Conservation (phyloP, 2,113 vertebrate genomes). For the Colossoma macropomum region DNA sequence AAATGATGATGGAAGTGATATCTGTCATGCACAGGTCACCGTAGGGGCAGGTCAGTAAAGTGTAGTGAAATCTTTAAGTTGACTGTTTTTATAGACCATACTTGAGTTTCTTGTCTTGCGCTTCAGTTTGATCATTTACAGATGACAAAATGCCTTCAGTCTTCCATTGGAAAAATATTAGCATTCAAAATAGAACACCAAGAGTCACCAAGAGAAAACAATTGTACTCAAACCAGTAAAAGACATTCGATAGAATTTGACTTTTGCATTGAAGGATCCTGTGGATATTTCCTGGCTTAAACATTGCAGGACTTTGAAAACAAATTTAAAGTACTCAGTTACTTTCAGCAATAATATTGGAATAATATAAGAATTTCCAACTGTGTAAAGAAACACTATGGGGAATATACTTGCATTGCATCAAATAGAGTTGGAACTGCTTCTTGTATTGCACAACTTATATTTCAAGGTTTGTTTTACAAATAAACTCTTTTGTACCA, state of each 20-base stretch:
- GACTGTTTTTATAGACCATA: background rate
- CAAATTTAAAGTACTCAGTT: background rate
- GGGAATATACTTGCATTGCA: constrained; percentile 88
- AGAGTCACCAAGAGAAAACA: constrained; percentile 72
- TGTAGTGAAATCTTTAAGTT: background rate
- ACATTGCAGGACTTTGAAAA: background rate
- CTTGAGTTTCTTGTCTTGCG: background rate
- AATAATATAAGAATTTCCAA: constrained; percentile 81
- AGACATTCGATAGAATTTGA: constrained; percentile 76
- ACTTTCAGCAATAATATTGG: constrained; percentile 61
- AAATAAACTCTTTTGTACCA: background rate
- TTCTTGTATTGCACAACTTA: constrained; percentile 88
- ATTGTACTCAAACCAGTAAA: constrained; percentile 72
- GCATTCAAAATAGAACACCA: constrained; percentile 89
- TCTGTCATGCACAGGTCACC: constrained; percentile 83
- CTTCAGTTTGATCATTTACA: constrained; percentile 72
- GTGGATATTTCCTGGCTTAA: background rate
- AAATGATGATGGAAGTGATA: constrained; percentile 83
- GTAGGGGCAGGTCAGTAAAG: constrained; percentile 23
- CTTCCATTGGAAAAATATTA: constrained; percentile 89
- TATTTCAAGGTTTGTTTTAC: constrained; percentile 79
- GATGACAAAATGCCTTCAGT: constrained; percentile 87
- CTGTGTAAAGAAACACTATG: constrained; percentile 79
- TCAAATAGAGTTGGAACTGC: constrained; percentile 88
- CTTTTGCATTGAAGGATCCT: background rate